Evolutionary conservation across 2,797 vertebrate species (phyloP).

Genomic region (Poeciliopsis paucimaculata): DNA sequence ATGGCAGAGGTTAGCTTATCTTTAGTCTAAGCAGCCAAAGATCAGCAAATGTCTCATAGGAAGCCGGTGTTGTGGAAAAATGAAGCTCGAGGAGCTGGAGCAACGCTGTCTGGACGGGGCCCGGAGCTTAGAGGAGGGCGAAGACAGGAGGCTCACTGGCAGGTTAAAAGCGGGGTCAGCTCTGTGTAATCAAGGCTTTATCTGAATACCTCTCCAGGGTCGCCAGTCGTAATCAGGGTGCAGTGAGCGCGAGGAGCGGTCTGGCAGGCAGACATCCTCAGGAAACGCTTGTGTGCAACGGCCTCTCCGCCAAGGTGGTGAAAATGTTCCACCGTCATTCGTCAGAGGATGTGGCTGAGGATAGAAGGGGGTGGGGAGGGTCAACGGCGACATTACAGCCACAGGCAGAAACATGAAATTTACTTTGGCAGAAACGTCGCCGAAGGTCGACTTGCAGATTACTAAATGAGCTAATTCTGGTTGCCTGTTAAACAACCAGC

Average conservation of each 20-base stretch:
- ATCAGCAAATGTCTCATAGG: constrained; percentile 25
- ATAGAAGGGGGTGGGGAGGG: constrained; percentile 59
- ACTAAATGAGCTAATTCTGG: constrained; percentile 54
- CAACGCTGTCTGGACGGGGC: background rate
- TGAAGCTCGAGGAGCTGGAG: background rate
- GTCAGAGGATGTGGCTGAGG: constrained; percentile 68
- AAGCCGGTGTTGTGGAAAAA: background rate
- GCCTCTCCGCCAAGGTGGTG: constrained; percentile 62
- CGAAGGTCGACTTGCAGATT: constrained; percentile 20
- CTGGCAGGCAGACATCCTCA: constrained; percentile 42
- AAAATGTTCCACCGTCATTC: constrained; percentile 62
- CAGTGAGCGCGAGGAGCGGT: constrained; percentile 27
- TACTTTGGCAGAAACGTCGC: constrained; percentile 10
- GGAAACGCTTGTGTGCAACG: constrained; percentile 58
- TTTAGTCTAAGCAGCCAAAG: constrained; percentile 64
- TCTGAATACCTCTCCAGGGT: constrained; percentile 56
- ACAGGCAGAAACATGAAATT: background rate
- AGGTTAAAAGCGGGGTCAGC: constrained; percentile 65
- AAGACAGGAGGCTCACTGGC: constrained; percentile 53
- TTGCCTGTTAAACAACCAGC: constrained; percentile 56
- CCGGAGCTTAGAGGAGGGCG: constrained; percentile 14
- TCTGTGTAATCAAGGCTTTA: constrained; percentile 47
- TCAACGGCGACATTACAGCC: constrained; percentile 25
- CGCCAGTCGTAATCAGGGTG: constrained; percentile 52
- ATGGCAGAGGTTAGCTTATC: constrained; percentile 65